These are phyloP conservation scores for Tubulanus polymorphus DNA, from an alignment of 2,888 invertebrate species.

Conservation along the genomic window DNA sequence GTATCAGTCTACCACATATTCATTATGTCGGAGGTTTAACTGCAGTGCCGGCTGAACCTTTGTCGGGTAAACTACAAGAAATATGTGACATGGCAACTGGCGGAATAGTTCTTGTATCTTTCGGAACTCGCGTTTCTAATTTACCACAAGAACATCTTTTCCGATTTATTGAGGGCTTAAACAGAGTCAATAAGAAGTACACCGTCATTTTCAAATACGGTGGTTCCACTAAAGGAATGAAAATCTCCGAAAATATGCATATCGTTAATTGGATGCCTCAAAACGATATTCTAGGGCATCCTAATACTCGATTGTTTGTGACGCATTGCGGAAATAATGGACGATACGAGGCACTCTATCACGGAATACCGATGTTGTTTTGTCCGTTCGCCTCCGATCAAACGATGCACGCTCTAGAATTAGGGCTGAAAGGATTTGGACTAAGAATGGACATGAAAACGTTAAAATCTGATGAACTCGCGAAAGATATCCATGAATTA, in stretches of 20 bases:
- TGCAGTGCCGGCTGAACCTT: constrained; percentile 13
- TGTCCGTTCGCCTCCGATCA: constrained; percentile 27
- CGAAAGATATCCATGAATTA: constrained; percentile 15
- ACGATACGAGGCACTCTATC: constrained; percentile 28
- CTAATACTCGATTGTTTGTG: constrained; percentile 25
- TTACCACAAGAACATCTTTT: too few relatives aligned
- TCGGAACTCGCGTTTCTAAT: too few relatives aligned
- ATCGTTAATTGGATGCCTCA: constrained; percentile 27
- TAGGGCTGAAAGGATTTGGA: constrained; percentile 23
- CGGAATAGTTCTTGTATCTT: constrained; percentile 26
- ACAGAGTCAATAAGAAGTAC: too few relatives aligned
- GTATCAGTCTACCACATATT: constrained; percentile 21
- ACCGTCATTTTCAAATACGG: too few relatives aligned
- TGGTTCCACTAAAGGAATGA: too few relatives aligned
- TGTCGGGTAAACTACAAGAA: constrained; percentile 17
- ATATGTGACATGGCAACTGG: constrained; percentile 20
- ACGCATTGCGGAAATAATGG: constrained; percentile 32
- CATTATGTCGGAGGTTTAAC: constrained; percentile 23
- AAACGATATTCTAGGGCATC: constrained; percentile 27
- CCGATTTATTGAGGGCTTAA: too few relatives aligned
- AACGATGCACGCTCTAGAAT: constrained; percentile 21
- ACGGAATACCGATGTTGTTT: constrained; percentile 30
- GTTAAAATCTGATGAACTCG: constrained; percentile 18
- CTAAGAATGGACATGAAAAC: constrained; percentile 16
- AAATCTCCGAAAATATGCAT: constrained; percentile 9